A percentile compares a stretch with the other conserved stretches of the same genome.
These are phyloP conservation scores for Aphis craccivora DNA, from an alignment of 1,140 invertebrate genomes.

Conservation along the genomic window DNA sequence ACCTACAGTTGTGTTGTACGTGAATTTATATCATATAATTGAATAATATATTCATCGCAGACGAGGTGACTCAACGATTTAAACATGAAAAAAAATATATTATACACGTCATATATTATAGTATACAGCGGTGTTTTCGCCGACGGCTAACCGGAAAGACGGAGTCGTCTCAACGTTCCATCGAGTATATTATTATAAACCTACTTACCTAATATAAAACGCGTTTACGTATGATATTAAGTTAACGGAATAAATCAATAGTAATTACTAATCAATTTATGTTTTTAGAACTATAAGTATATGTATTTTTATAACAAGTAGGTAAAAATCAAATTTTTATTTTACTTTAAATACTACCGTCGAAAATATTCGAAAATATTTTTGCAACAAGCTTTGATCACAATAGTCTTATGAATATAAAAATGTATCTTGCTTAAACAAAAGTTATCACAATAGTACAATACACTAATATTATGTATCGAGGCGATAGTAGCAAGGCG, in stretches of 20 bases:
- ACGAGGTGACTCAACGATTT: background rate
- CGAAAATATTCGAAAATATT: no score
- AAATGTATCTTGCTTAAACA: background rate
- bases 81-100: background rate
- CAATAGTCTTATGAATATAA: background rate
- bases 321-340: no score
- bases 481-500: background rate
- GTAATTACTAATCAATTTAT: background rate
- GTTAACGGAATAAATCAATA: background rate
- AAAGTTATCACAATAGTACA: no score
- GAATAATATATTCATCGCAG: constrained; percentile 6
- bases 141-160: no score
- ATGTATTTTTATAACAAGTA: no score
- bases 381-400: background rate
- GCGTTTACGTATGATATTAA: background rate
- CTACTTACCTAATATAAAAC: background rate
- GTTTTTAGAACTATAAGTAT: background rate
- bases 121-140: background rate
- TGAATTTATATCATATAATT: constrained; percentile 14
- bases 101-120: background rate
- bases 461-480: background rate
- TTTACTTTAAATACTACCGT: background rate
- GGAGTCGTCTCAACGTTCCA: background rate
- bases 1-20: background rate
- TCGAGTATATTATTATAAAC: background rate